phyloP scores from a whole-genome alignment of 2,797 vertebrate genomes.

The Acanthiza pusilla region DNA sequence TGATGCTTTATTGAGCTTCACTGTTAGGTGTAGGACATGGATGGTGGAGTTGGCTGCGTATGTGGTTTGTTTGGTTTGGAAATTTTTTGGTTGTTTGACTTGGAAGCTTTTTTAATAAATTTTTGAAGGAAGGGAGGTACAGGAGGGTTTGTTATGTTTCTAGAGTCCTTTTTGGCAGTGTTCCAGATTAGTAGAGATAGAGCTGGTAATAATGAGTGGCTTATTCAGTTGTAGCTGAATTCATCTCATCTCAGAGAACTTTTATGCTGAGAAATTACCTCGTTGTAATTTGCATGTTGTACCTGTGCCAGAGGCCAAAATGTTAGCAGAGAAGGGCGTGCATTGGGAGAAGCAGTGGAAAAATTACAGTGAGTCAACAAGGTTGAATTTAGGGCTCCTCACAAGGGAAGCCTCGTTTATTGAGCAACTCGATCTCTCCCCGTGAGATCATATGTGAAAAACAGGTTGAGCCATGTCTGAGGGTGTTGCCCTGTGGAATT shows the following conservation, averaged over 20 bases:
- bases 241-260: not conserved
- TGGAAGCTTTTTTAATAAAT: rapidly evolving
- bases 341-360: not conserved
- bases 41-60: not conserved
- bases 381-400: not conserved
- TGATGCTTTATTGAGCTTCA: not conserved
- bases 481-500: conserved; percentile 25
- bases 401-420: not conserved
- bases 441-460: conserved; percentile 29
- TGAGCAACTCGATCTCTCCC: conserved; percentile 12
- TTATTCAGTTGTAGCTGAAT: not conserved
- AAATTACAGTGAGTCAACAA: conserved; percentile 17
- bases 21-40: not conserved
- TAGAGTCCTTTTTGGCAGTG: not conserved
- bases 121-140: not conserved
- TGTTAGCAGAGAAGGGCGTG: not conserved
- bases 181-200: not conserved
- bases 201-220: not conserved
- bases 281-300: not conserved
- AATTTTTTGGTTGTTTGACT: not conserved
- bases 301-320: conserved; percentile 2
- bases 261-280: not conserved
- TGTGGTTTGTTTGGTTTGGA: not conserved
- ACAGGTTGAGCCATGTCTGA: conserved; percentile 37
- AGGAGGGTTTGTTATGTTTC: not conserved